A percentile compares a stretch with the other conserved stretches of the same genome.
These are phyloP conservation scores for Archilochus colubris DNA, from an alignment of 2,113 vertebrate species.

Conservation along the genomic window DNA sequence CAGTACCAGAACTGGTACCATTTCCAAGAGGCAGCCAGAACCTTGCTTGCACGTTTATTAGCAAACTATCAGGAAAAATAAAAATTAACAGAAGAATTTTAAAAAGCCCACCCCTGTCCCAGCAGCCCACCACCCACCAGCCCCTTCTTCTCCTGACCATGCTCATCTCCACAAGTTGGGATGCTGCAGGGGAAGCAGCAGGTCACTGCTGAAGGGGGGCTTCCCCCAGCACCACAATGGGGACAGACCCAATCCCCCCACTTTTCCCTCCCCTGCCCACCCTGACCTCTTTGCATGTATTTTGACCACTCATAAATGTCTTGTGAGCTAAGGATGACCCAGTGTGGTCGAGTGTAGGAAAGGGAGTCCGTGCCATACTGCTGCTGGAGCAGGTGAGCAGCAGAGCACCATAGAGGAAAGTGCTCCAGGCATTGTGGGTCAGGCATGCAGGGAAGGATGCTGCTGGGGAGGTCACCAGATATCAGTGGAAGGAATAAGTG, in stretches of 20 bases:
- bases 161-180: accelerated
- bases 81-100: too few species aligned
- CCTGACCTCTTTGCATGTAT: constrained; percentile 77
- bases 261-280: neutral
- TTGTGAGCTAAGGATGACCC: constrained; percentile 71
- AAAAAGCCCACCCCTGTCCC: neutral
- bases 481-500: constrained; percentile 77
- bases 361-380: constrained; percentile 78
- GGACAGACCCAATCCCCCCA: neutral
- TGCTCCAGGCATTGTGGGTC: constrained; percentile 77
- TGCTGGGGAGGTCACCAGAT: constrained; percentile 75
- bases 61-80: neutral
- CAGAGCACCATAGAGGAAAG: constrained; percentile 78
- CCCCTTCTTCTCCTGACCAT: neutral
- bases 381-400: constrained; percentile 85
- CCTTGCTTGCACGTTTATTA: neutral
- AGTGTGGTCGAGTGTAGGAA: constrained; percentile 77
- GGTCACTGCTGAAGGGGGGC: accelerated
- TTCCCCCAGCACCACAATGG: accelerated
- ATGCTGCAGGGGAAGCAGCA: neutral
- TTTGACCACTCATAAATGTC: constrained; percentile 77
- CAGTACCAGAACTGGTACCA: neutral
- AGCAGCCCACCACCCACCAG: accelerated
- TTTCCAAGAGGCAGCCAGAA: neutral
- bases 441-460: constrained; percentile 71